Percentiles rank a stretch among this genome's conserved stretches.
Evolutionary conservation across 2,113 vertebrate genomes (phyloP).

Genomic region (Pelmatolapia mariae): DNA sequence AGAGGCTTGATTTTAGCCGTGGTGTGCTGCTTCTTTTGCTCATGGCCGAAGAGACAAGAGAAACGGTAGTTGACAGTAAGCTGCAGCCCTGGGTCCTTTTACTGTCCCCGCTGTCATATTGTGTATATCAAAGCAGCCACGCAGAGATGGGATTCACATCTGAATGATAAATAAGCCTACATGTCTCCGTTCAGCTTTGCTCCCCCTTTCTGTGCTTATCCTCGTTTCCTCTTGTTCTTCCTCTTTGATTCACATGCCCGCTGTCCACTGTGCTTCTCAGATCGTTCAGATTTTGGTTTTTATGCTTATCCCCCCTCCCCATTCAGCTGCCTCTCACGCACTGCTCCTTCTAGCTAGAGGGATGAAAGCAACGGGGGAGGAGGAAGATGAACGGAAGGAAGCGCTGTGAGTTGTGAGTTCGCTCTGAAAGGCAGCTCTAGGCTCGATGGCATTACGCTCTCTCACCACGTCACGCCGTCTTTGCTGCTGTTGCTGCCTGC

Average conservation of each 20-base stretch:
- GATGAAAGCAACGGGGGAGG: constrained; percentile 10
- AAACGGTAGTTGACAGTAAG: neutral
- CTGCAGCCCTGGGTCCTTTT: neutral
- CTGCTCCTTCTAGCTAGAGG: neutral
- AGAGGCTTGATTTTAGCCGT: constrained; percentile 1
- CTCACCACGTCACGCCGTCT: constrained; percentile 37
- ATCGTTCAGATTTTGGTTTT: neutral
- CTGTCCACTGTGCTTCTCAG: neutral
- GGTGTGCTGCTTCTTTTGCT: neutral
- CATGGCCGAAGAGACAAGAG: neutral
- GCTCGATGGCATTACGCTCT: constrained; percentile 32
- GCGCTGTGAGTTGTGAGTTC: neutral
- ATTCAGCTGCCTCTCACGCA: neutral
- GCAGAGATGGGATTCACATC: neutral
- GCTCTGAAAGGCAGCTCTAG: constrained; percentile 20
- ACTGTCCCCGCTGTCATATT: neutral
- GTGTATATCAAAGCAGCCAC: neutral
- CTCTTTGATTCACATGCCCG: neutral
- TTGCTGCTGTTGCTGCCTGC: constrained; percentile 53
- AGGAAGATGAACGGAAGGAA: neutral
- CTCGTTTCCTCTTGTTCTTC: neutral
- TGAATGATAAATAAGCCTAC: neutral
- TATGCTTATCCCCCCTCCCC: neutral
- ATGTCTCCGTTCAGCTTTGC: neutral
- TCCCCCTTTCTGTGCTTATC: neutral